Evolutionary conservation across 2,113 vertebrate species (phyloP).

Genomic region (Callipepla squamata): DNA sequence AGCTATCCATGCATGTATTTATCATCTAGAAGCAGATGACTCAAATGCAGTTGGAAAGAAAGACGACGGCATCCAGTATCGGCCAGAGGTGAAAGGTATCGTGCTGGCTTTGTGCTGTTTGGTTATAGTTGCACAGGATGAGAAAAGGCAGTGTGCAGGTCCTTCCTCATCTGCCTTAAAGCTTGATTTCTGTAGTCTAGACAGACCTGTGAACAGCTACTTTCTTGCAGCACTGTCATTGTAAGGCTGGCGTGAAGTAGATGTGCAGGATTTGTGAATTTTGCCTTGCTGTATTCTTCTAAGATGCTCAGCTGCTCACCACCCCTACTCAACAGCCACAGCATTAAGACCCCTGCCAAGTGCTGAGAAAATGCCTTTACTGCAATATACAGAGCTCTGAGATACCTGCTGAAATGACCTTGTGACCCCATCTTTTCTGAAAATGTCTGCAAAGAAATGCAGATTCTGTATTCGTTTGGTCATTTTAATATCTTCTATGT

Average conservation of each 20-base stretch:
- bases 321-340: neutral
- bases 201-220: neutral
- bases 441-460: neutral
- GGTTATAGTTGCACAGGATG: neutral
- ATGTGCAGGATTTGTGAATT: neutral
- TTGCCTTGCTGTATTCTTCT: neutral
- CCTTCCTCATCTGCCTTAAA: neutral
- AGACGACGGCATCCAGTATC: constrained; percentile 82
- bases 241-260: neutral
- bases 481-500: neutral
- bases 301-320: neutral
- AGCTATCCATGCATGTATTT: constrained; percentile 39
- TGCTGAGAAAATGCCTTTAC: neutral
- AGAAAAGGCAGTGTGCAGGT: neutral
- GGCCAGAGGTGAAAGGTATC: constrained; percentile 85
- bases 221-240: neutral
- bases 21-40: constrained; percentile 78
- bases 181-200: neutral
- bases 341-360: neutral
- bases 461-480: neutral
- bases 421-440: neutral
- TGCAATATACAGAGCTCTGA: neutral
- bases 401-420: neutral
- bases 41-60: constrained; percentile 80
- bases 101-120: neutral